Evolutionary conservation across 2,797 vertebrate species (phyloP).

Genomic region (Bradypodion ventrale): DNA sequence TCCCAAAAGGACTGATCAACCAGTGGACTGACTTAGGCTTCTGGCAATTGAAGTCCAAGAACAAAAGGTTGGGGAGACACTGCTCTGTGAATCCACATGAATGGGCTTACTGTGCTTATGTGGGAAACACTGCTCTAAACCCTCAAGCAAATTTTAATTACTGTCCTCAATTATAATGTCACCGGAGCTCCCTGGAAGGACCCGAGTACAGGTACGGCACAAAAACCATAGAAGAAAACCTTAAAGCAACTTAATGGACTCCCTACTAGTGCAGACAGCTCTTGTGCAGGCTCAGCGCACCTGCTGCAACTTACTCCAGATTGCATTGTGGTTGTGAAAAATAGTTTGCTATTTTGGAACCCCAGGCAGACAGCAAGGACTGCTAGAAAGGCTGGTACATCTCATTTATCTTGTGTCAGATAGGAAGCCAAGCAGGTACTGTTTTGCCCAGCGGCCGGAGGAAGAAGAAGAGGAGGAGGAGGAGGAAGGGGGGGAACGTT

Average conservation of each 20-base stretch:
- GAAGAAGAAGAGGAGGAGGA: slow-evolving; percentile 71
- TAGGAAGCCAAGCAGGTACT: slow-evolving; percentile 97
- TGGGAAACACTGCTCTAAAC: no score
- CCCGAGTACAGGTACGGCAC: no score
- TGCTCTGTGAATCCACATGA: no score
- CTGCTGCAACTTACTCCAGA: slow-evolving; percentile 94
- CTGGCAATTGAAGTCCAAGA: no score
- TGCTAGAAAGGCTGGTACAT: slow-evolving; percentile 95
- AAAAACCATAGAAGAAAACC: slow-evolving; percentile 45
- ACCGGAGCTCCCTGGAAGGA: no score
- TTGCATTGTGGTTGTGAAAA: slow-evolving; percentile 99
- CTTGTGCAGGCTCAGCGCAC: slow-evolving; percentile 89
- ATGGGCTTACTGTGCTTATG: no score
- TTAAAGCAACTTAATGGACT: slow-evolving; percentile 86
- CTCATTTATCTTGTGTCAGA: slow-evolving; percentile 99
- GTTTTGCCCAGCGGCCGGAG: slow-evolving; percentile 95
- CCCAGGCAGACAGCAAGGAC: slow-evolving; percentile 98
- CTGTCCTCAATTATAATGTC: no score
- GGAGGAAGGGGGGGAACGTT: not conserved
- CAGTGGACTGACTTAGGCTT: no score
- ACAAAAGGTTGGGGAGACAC: no score
- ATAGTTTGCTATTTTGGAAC: slow-evolving; percentile 99
- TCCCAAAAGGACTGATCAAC: no score
- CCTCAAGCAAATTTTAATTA: no score
- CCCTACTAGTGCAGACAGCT: slow-evolving; percentile 79